Conservation (phyloP, 1,140 invertebrate species). For the Drosophila sproati region DNA sequence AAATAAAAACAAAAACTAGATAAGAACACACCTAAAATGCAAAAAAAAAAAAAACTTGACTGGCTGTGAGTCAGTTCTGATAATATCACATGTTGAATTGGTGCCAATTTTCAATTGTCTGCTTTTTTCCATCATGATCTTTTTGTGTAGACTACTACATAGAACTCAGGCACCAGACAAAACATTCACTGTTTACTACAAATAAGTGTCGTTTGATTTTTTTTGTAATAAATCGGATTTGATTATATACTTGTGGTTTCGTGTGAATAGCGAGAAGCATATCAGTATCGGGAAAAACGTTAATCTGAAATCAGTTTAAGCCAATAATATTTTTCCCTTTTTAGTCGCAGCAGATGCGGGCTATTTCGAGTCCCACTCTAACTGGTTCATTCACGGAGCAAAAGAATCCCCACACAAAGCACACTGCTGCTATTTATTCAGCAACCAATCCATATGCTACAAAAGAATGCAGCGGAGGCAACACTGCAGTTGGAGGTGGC, state of each 20-base stretch:
- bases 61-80: background rate
- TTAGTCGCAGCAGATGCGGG: constrained; percentile 79
- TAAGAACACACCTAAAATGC: background rate
- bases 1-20: background rate
- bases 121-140: too few relatives aligned
- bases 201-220: constrained; percentile 20
- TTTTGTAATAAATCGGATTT: constrained; percentile 16
- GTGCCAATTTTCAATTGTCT: background rate
- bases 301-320: background rate
- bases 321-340: constrained; percentile 23
- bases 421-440: background rate
- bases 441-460: background rate
- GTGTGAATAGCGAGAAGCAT: constrained; percentile 8
- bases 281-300: background rate
- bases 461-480: constrained; percentile 6
- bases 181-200: background rate
- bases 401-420: constrained; percentile 26
- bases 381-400: constrained; percentile 29
- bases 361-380: constrained; percentile 80
- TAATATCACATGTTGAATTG: background rate
- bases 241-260: constrained; percentile 60
- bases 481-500: background rate
- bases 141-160: background rate
- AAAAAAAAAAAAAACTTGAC: background rate
- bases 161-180: background rate